phyloP scores from a whole-genome alignment of 2,888 invertebrate species.

The Halocaridina rubra region DNA sequence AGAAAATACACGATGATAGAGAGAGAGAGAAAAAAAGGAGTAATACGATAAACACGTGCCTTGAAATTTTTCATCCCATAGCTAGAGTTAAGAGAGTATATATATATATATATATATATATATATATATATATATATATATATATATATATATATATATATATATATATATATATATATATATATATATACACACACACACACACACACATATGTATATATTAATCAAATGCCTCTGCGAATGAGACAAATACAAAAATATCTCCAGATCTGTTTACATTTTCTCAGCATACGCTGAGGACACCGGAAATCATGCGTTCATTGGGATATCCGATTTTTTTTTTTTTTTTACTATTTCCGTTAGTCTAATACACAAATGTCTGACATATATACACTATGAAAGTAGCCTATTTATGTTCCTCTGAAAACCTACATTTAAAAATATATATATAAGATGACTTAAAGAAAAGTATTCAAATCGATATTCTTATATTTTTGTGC shows the following conservation, averaged over 20 bases:
- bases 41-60: constrained; percentile 64
- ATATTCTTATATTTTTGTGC: too few species aligned
- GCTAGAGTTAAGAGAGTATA: neutral
- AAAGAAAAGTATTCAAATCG: too few species aligned
- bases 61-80: constrained; percentile 79
- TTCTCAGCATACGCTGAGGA: neutral
- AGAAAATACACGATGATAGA: neutral
- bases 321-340: too few species aligned
- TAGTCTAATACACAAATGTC: too few species aligned
- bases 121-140: neutral
- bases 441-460: too few species aligned
- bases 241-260: neutral
- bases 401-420: too few species aligned
- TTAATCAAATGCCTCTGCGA: neutral
- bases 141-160: neutral
- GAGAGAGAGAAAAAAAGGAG: constrained; percentile 62
- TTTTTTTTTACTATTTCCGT: too few species aligned
- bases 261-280: neutral
- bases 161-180: neutral
- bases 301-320: neutral
- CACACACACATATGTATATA: neutral
- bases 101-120: neutral
- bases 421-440: too few species aligned
- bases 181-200: neutral
- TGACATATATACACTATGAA: too few species aligned